Conservation (phyloP, 2,888 invertebrate species). For the Argynnis bischoffii region DNA sequence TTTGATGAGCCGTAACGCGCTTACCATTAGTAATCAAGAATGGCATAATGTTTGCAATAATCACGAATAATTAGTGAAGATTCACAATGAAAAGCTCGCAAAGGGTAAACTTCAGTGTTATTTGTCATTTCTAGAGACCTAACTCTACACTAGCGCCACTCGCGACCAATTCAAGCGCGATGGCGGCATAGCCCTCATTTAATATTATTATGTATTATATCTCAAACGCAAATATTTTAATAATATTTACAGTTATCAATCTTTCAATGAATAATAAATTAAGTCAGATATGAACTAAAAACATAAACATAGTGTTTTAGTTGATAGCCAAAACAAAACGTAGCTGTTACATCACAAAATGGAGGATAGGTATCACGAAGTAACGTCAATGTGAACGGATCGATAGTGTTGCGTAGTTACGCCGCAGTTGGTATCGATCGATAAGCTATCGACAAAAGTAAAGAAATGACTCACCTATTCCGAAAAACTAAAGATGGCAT, state of each 20-base stretch:
- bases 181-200: background rate
- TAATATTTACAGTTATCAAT: slow-evolving; percentile 44
- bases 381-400: slow-evolving; percentile 52
- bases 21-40: too few species aligned
- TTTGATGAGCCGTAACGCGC: too few species aligned
- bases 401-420: slow-evolving; percentile 51
- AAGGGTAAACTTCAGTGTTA: too few species aligned
- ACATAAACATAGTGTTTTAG: slow-evolving; percentile 17
- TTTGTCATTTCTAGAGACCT: too few species aligned
- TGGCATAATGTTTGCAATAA: too few species aligned
- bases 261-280: slow-evolving; percentile 36
- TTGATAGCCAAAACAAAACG: slow-evolving; percentile 37
- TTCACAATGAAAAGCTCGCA: too few species aligned
- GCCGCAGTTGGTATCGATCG: slow-evolving; percentile 48
- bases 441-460: slow-evolving; percentile 42
- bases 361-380: slow-evolving; percentile 19
- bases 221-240: background rate
- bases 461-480: slow-evolving; percentile 82
- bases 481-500: slow-evolving; percentile 85
- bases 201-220: background rate
- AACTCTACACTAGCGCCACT: too few species aligned
- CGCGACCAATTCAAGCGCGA: background rate
- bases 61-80: too few species aligned
- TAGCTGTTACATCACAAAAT: slow-evolving; percentile 33
- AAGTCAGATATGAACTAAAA: slow-evolving; percentile 4